Evolutionary conservation across 2,888 invertebrate species (phyloP), one percentile per base, ranked within the genome.

Genomic region (Zaprionus bogoriensis): DNA sequence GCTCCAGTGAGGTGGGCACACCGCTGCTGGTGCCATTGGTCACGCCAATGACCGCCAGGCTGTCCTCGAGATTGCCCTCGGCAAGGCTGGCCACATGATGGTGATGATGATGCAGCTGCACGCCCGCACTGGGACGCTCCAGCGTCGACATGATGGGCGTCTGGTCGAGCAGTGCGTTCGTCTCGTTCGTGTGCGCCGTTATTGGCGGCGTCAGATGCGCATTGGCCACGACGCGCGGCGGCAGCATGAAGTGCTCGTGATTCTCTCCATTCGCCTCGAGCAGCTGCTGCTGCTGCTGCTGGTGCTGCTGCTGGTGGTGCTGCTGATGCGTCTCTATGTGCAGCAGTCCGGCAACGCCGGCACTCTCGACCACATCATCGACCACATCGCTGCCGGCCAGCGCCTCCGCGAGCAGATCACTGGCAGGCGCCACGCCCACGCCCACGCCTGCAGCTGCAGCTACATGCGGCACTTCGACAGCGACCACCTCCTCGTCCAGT

Each of bases 141-240:
- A 95, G 90, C 0, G 96, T 80, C 1, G 96, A 95, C 96, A 96
- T 96, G 51, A 96, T 96, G 0, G 96, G 94, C 2, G 94, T 95
- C 89, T 94, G 95, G 86, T 95, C 93, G 12, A 96, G 92, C 9
- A 94, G 93, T 3, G 95, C 92, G 74, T 95, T 96, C 0, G 96
- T 96, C 89, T 96, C 96, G 3, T 94, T 93, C 0, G 95, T 94
- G 93, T 58, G 75, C 50, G 88, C 89, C 1, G 87, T 78, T 1
- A 87, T 84, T 0, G 89, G 86, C 9, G 88, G 88, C 19, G 88
- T 87, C 23, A 89, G 76, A 19, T 87, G 87, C 1, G 75, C 28
- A 0, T 22, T 20, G 12, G 17, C 36, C 51, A 51, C 50, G 22
- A 36, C 32, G 9, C 28, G 12, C 9, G 41, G 27, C 19, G 41